A percentile compares a stretch with the other conserved stretches of the same genome.
Conservation (phyloP, 2,113 vertebrate species). For the Capreolus pygargus region DNA sequence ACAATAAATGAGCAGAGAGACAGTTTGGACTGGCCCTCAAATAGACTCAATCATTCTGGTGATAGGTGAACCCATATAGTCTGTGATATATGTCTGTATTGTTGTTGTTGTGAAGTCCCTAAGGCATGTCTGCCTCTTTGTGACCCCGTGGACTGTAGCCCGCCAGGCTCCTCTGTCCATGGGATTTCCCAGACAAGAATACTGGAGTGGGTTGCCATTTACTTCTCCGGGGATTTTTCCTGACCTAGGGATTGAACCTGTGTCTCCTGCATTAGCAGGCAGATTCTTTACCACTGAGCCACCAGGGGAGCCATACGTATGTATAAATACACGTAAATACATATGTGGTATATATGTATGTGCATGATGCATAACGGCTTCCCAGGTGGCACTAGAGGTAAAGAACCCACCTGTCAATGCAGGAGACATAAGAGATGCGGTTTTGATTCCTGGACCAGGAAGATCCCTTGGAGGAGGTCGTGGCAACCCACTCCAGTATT, state of each 20-base stretch:
- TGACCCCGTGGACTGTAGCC: background rate
- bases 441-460: background rate
- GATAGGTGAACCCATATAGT: background rate
- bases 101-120: background rate
- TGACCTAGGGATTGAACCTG: background rate
- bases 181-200: background rate
- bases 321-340: accelerated
- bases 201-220: background rate
- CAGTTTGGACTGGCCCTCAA: background rate
- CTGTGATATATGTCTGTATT: background rate
- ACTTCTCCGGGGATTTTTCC: background rate
- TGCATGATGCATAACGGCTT: background rate
- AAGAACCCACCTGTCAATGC: background rate
- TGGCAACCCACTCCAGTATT: background rate
- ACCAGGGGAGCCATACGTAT: background rate
- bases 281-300: background rate
- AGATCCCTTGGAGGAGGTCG: background rate
- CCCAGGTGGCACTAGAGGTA: background rate
- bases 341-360: background rate
- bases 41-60: background rate
- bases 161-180: background rate
- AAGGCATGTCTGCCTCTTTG: background rate
- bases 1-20: background rate
- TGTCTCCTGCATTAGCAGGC: background rate
- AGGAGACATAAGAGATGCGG: background rate